A percentile compares a stretch with the other conserved stretches of the same genome.
Conservation (phyloP, 2,797 vertebrate species). For the Varecia variegata region DNA sequence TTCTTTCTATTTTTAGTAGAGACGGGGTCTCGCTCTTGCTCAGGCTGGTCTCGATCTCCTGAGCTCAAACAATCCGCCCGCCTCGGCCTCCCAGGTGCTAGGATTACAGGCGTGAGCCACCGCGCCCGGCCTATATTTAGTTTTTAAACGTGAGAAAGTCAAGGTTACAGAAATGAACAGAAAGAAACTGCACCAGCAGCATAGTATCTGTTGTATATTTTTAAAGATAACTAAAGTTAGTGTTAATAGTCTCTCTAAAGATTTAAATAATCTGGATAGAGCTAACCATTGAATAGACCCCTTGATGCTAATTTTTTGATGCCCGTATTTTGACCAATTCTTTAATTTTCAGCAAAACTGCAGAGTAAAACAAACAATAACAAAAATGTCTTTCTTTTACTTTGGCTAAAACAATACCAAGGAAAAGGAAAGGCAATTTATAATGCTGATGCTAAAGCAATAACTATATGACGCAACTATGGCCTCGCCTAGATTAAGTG, state of each 20-base stretch:
- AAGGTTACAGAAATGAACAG: not conserved
- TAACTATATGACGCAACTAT: not conserved
- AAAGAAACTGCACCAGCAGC: not conserved
- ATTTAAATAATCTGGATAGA: conserved; percentile 3
- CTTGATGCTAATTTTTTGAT: not conserved
- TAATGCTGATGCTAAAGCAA: not conserved
- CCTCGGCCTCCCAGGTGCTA: no score
- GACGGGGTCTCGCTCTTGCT: no score
- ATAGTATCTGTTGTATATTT: not conserved
- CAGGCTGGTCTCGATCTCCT: no score
- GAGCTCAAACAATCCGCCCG: no score
- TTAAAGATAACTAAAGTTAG: conserved; percentile 20
- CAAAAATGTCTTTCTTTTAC: not conserved
- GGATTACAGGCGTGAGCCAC: no score
- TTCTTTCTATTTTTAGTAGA: no score
- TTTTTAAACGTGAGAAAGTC: not conserved
- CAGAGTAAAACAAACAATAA: not conserved
- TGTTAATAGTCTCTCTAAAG: not conserved
- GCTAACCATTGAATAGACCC: not conserved
- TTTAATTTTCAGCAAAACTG: conserved; percentile 16
- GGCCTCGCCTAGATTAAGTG: not conserved
- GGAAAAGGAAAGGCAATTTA: not conserved
- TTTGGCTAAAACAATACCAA: not conserved
- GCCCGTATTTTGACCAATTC: not conserved
- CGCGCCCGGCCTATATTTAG: no score